Evolutionary conservation across 2,888 invertebrate species (phyloP).

Genomic region (Trypoxylon attenuatum): DNA sequence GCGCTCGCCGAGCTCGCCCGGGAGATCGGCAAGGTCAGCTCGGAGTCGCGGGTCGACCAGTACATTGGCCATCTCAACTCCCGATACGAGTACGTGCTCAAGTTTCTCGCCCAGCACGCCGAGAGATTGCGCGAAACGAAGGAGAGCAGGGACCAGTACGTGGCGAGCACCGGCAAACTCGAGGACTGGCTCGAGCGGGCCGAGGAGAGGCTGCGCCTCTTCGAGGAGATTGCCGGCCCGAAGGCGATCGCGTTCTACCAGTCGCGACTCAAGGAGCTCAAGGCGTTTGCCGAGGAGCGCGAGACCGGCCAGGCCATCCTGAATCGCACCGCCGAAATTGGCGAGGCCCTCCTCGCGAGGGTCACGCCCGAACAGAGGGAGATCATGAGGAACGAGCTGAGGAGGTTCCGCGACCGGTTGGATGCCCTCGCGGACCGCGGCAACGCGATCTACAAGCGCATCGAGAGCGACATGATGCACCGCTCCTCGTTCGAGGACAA

Average conservation of each 20-base stretch:
- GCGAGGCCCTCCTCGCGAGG: slow-evolving; percentile 90
- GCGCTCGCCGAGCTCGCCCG: slow-evolving; percentile 83
- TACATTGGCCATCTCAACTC: slow-evolving; percentile 86
- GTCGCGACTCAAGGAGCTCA: slow-evolving; percentile 85
- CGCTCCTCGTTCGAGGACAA: slow-evolving; percentile 95
- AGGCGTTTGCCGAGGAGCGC: slow-evolving; percentile 83
- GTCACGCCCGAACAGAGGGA: slow-evolving; percentile 93
- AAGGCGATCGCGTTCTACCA: slow-evolving; percentile 82
- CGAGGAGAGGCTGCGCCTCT: slow-evolving; percentile 83
- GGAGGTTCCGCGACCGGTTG: slow-evolving; percentile 87
- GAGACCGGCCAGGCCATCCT: slow-evolving; percentile 87
- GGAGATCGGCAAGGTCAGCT: slow-evolving; percentile 84
- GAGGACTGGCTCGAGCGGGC: slow-evolving; percentile 87
- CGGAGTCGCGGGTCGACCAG: slow-evolving; percentile 89
- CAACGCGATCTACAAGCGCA: slow-evolving; percentile 88
- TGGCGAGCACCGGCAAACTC: slow-evolving; percentile 81
- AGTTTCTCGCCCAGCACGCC: slow-evolving; percentile 82
- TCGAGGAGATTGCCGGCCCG: slow-evolving; percentile 84
- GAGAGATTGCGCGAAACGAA: slow-evolving; percentile 84
- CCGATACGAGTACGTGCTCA: slow-evolving; percentile 84
- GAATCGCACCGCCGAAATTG: slow-evolving; percentile 88
- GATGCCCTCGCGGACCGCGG: slow-evolving; percentile 90
- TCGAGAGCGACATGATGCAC: slow-evolving; percentile 92
- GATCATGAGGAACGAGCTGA: slow-evolving; percentile 86
- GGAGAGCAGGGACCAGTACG: slow-evolving; percentile 82